A percentile compares a stretch with the other conserved stretches of the same genome.
Conservation (phyloP, 2,113 vertebrate genomes). For the Callospermophilus lateralis region DNA sequence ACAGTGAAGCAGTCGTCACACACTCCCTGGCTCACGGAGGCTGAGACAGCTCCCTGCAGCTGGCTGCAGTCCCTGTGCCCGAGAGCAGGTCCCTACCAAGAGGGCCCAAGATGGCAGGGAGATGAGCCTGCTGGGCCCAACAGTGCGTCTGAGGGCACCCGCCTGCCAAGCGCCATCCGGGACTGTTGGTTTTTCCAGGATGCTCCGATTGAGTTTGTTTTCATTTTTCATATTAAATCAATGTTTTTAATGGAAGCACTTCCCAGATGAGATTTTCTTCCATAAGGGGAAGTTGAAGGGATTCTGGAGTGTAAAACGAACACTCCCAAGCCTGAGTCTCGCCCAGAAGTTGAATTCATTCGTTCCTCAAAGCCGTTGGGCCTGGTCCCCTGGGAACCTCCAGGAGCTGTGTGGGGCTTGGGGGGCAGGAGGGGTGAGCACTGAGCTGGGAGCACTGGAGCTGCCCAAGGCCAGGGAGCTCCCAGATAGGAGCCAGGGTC, state of each 20-base stretch:
- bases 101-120: background rate
- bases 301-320: background rate
- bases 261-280: conserved; percentile 61
- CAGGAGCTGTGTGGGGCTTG: accelerated
- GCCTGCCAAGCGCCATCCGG: background rate
- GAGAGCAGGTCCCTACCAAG: accelerated
- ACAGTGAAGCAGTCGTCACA: accelerated
- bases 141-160: accelerated
- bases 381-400: background rate
- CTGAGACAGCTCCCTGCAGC: background rate
- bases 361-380: background rate
- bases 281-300: conserved; percentile 62
- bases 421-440: background rate
- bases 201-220: conserved; percentile 60
- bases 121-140: accelerated
- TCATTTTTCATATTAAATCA: conserved; percentile 54
- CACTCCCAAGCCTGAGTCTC: background rate
- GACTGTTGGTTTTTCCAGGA: conserved; percentile 57
- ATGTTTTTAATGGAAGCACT: conserved; percentile 67
- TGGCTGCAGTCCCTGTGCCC: accelerated
- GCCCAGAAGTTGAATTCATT: background rate
- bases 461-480: accelerated
- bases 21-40: accelerated
- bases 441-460: background rate
- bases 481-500: background rate